Evolutionary conservation across 2,888 invertebrate genomes (phyloP).

Genomic region (Cataglyphis cursor): DNA sequence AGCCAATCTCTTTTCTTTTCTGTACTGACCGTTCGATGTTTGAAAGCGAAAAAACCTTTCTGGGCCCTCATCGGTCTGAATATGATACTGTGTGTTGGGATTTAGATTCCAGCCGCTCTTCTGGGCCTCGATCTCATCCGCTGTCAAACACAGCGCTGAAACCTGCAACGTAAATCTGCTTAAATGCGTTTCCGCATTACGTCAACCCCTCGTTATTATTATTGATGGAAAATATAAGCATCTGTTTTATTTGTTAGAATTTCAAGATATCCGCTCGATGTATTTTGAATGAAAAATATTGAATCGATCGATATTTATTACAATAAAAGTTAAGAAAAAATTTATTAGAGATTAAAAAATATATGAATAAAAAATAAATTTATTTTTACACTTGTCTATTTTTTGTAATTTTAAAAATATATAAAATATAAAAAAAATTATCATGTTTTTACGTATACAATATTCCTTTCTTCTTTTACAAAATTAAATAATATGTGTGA

Average conservation of each 20-base stretch:
- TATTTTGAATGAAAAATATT: neutral
- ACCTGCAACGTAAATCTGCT: conserved; percentile 75
- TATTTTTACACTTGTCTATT: neutral
- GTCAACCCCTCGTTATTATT: conserved; percentile 4
- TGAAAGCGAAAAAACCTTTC: conserved; percentile 96
- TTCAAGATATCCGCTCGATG: neutral
- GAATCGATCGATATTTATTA: neutral
- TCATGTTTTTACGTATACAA: neutral
- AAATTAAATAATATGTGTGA: neutral
- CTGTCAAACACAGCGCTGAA: conserved; percentile 82
- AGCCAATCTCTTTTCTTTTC: conserved; percentile 94
- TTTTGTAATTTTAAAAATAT: neutral
- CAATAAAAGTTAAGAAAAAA: neutral
- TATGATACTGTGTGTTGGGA: conserved; percentile 93
- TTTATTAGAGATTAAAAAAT: conserved; percentile 2
- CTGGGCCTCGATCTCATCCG: conserved; percentile 84
- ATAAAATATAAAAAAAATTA: neutral
- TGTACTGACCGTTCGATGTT: conserved; percentile 95
- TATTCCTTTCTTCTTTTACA: neutral
- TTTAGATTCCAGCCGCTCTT: conserved; percentile 89
- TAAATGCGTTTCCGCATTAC: conserved; percentile 17
- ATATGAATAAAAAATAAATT: neutral
- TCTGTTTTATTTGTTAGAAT: neutral
- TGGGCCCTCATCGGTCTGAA: conserved; percentile 97
- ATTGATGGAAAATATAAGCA: neutral